Percentiles rank a stretch among this genome's conserved stretches.
phyloP scores from a whole-genome alignment of 2,113 vertebrate genomes.

The Tragelaphus strepsiceros region DNA sequence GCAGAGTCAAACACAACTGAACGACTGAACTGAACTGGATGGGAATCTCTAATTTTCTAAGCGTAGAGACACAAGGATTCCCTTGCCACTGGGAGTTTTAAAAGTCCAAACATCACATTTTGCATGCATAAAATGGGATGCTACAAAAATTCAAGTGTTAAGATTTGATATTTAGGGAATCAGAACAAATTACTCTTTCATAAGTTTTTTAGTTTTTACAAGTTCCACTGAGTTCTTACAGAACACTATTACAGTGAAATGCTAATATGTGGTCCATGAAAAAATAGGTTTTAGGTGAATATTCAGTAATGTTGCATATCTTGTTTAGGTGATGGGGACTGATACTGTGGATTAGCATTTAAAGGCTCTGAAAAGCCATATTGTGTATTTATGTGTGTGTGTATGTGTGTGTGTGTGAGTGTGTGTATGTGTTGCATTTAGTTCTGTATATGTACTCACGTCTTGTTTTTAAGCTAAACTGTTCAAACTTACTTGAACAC shows the following conservation, averaged over 20 bases:
- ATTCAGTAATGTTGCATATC: background rate
- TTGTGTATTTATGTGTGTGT: background rate
- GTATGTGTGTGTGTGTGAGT: fast-evolving
- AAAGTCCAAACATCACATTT: background rate
- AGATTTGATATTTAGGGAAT: background rate
- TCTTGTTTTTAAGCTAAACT: background rate
- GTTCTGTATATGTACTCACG: background rate
- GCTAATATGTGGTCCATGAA: background rate
- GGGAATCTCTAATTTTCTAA: background rate
- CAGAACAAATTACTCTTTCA: background rate
- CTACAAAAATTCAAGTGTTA: background rate
- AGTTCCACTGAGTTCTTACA: background rate
- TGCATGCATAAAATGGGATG: background rate
- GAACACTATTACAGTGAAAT: background rate
- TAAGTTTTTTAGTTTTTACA: background rate
- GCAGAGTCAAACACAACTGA: background rate
- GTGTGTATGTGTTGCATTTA: fast-evolving
- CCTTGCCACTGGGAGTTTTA: background rate
- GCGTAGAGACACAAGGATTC: background rate
- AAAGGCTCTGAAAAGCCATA: background rate
- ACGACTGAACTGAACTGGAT: background rate
- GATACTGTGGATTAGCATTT: background rate
- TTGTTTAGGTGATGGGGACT: background rate
- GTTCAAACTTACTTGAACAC: background rate
- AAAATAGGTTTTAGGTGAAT: background rate